Evolutionary conservation across 2,113 vertebrate genomes (phyloP).

Genomic region (Perccottus glenii): DNA sequence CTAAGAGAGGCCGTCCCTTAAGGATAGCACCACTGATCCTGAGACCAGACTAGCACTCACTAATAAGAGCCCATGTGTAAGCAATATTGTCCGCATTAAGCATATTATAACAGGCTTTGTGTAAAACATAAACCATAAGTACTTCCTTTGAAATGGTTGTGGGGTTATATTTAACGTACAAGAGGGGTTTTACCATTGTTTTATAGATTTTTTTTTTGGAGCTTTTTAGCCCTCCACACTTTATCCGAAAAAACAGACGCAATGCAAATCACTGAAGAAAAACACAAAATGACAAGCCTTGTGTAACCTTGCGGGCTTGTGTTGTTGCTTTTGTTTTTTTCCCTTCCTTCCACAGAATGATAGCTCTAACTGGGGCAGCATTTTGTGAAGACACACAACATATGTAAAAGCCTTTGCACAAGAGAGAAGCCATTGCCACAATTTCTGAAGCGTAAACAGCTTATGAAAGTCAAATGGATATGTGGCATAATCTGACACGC

Average conservation of each 20-base stretch:
- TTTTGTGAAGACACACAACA: conserved; percentile 75
- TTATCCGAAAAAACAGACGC: conserved; percentile 42
- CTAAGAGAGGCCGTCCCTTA: conserved; percentile 87
- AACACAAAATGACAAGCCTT: conserved; percentile 57
- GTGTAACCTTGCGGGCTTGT: conserved; percentile 51
- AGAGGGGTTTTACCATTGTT: not conserved
- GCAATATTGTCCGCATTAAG: conserved; percentile 83
- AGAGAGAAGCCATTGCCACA: conserved; percentile 78
- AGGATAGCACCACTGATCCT: conserved; percentile 81
- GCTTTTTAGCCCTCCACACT: conserved; percentile 27
- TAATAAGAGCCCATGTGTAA: conserved; percentile 91
- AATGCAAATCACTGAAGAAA: conserved; percentile 48
- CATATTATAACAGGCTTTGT: conserved; percentile 75
- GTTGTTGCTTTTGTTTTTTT: conserved; percentile 30
- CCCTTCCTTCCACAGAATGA: conserved; percentile 56
- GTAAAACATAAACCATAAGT: conserved; percentile 66
- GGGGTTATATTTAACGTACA: conserved; percentile 14
- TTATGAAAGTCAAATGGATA: conserved; percentile 86
- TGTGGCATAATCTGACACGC: conserved; percentile 85
- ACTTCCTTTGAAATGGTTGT: conserved; percentile 17
- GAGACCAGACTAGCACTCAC: conserved; percentile 84
- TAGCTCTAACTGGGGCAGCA: conserved; percentile 74
- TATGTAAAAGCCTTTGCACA: conserved; percentile 81
- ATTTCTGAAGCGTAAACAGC: conserved; percentile 84
- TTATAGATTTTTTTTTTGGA: conserved; percentile 17